Evolutionary conservation across 2,113 vertebrate genomes (phyloP).

Genomic region (Mellivora capensis): DNA sequence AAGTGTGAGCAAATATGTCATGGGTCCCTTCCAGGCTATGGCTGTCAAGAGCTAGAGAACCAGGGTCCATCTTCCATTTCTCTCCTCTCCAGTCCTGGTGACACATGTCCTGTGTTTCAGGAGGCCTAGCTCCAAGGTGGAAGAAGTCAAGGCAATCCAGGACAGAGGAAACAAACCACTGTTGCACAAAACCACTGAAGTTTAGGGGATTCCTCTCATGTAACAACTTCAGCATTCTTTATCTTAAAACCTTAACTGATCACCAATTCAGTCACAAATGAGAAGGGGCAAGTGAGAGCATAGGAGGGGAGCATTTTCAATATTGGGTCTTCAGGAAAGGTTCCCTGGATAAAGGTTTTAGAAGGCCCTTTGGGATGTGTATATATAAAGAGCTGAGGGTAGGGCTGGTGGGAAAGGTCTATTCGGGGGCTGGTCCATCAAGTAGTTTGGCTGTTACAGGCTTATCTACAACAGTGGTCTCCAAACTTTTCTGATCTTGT

Average conservation of each 20-base stretch:
- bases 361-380: not conserved
- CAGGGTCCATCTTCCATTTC: not conserved
- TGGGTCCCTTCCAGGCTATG: not conserved
- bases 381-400: rapidly evolving
- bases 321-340: not conserved
- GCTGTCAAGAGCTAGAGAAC: not conserved
- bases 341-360: not conserved
- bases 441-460: not conserved
- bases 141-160: not conserved
- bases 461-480: not conserved
- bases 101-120: not conserved
- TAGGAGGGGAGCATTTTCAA: not conserved
- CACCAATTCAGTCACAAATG: not conserved
- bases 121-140: not conserved
- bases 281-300: not conserved
- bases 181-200: not conserved
- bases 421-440: too few relatives aligned
- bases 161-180: not conserved
- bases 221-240: not conserved
- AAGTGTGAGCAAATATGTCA: not conserved
- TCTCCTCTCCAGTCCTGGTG: not conserved
- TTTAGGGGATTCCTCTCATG: not conserved
- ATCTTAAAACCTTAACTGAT: not conserved
- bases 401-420: not conserved
- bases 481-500: not conserved